Conservation (phyloP, 2,888 invertebrate genomes). For the Synanthedon vespiformis region DNA sequence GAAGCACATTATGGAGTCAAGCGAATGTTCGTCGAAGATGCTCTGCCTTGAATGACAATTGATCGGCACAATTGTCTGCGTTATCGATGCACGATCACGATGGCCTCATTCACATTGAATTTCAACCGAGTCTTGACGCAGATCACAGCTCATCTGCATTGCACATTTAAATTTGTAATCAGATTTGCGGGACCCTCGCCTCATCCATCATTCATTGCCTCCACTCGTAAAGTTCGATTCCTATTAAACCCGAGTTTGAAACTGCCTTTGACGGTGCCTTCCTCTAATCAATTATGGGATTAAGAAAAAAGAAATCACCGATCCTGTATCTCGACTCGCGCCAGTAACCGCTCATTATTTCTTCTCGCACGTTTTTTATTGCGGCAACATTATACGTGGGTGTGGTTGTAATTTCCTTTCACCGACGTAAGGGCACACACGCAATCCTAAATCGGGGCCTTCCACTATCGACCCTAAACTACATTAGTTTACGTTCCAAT, state of each 20-base stretch:
- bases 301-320: constrained; percentile 49
- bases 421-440: constrained; percentile 71
- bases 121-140: constrained; percentile 22
- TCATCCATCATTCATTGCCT: constrained; percentile 58
- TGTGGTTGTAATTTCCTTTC: constrained; percentile 72
- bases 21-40: neutral
- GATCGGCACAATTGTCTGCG: constrained; percentile 17
- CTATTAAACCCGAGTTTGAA: constrained; percentile 14
- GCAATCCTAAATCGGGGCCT: constrained; percentile 33
- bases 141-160: constrained; percentile 47
- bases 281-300: constrained; percentile 61
- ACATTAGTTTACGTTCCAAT: constrained; percentile 9
- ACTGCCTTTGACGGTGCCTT: constrained; percentile 34
- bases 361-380: constrained; percentile 70
- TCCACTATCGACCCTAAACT: constrained; percentile 21
- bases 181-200: constrained; percentile 36
- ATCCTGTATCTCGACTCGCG: constrained; percentile 47
- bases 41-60: constrained; percentile 29
- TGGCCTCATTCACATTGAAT: constrained; percentile 43
- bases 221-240: constrained; percentile 15
- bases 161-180: constrained; percentile 58
- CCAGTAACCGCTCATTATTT: constrained; percentile 71
- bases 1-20: neutral
- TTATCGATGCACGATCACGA: constrained; percentile 34
- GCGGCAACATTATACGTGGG: constrained; percentile 70